Conservation (phyloP, 2,113 vertebrate species). For the Pangasianodon gigas region DNA sequence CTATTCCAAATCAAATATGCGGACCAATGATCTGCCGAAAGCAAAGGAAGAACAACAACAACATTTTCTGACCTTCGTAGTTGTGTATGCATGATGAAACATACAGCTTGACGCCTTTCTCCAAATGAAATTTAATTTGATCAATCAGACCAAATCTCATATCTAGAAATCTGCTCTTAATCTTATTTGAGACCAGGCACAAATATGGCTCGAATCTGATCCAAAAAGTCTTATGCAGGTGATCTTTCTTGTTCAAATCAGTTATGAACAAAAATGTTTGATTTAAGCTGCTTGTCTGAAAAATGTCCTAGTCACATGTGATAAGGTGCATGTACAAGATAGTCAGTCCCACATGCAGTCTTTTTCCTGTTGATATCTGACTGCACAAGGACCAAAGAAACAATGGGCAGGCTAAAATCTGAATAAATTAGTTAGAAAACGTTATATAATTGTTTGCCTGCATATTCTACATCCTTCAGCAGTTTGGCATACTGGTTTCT, state of each 20-base stretch:
- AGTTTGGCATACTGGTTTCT: background rate
- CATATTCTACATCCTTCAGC: background rate
- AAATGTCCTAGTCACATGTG: background rate
- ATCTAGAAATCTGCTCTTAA: background rate
- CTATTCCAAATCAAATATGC: no score
- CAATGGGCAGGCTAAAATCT: background rate
- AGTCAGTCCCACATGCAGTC: background rate
- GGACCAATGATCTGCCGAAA: no score
- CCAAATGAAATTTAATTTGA: background rate
- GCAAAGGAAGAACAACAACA: no score
- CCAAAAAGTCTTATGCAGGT: background rate
- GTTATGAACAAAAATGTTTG: slow-evolving; percentile 1
- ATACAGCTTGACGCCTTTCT: background rate
- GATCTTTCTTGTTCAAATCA: background rate
- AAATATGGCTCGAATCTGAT: background rate
- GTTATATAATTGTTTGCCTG: background rate
- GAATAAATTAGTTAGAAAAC: background rate
- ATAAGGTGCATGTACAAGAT: background rate
- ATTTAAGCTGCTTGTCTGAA: background rate
- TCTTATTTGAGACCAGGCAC: background rate
- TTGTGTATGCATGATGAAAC: background rate
- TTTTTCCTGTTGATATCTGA: background rate
- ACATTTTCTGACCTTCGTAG: background rate
- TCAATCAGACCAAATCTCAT: background rate
- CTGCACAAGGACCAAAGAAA: background rate